Evolutionary conservation across 2,888 invertebrate species (phyloP), one percentile per base, ranked within the genome.

Genomic region (Cantharis nigra): DNA sequence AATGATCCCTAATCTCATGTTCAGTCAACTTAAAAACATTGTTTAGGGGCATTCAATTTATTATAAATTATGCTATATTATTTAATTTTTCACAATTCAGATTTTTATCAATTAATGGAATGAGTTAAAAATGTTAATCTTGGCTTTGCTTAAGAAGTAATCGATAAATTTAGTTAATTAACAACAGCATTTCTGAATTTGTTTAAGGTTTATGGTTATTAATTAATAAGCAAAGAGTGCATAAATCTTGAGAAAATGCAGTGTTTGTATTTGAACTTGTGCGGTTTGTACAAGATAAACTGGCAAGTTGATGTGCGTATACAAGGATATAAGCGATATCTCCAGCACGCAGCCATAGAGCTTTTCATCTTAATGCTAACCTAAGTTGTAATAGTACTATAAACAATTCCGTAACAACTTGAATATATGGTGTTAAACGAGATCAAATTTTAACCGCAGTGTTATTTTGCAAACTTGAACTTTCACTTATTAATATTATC

Each of bases 341-440:
- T 78, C 67, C 49, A 33, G 26, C 63, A 75, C 74, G 78, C 78
- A 78, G 78, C 69, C 74, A 30, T 63, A 69, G 78, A 26, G 78
- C 72, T 74, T 72, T 73, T 78, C 74, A 69, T 65, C 71, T 75
- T 78, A 78, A 78, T 78, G 75, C 64, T 30, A 69, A 49, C 69
- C 69, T 71, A 69, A 77, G 74, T 71, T 78, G 72, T 74, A 78
- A 78, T 72, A 72, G 74, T 72, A 71, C 69, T 69, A 63, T 75
- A 75, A 75, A 75, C 75, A 75, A 18, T 74, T 62, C 73, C 49
- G 73, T 63, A 73, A 73, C 73, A 62, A 69, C 75, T 71, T 49
- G 75, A 65, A 75, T 75, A 65, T 64, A 70, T 67, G 28, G 30
- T 63, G 30, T 33, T 65, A 49, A 70, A 65, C 28, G 70, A 70